These are phyloP conservation scores for Chymomyza costata DNA, from an alignment of 1,140 invertebrate genomes.

Conservation along the genomic window DNA sequence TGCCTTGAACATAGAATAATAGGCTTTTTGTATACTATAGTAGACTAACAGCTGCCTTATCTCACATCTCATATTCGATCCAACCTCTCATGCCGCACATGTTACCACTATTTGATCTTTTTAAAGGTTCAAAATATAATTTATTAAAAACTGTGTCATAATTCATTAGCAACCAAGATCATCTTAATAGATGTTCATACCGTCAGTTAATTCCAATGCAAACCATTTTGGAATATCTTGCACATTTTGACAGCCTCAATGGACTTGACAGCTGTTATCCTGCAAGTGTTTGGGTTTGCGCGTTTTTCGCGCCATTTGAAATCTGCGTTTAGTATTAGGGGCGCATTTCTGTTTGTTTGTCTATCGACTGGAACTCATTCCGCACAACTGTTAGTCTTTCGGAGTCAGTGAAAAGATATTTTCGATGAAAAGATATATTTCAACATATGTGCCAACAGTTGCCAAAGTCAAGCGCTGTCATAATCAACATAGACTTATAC, in stretches of 20 bases:
- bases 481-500: too few relatives aligned
- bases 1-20: too few relatives aligned
- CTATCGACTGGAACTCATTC: neutral
- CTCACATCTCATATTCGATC: too few relatives aligned
- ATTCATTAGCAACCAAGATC: slow-evolving; percentile 42
- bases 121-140: too few relatives aligned
- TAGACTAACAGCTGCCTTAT: too few relatives aligned
- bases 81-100: too few relatives aligned
- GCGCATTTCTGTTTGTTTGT: slow-evolving; percentile 13
- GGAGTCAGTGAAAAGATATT: slow-evolving; percentile 25
- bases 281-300: neutral
- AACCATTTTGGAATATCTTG: slow-evolving; percentile 1
- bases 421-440: slow-evolving; percentile 26
- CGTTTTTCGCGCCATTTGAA: neutral
- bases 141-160: slow-evolving; percentile 58
- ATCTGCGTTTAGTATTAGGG: slow-evolving; percentile 17
- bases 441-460: slow-evolving; percentile 44
- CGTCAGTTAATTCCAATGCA: too few relatives aligned
- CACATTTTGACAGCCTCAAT: slow-evolving; percentile 6
- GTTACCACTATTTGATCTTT: too few relatives aligned
- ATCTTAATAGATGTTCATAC: slow-evolving; percentile 17
- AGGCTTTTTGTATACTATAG: too few relatives aligned
- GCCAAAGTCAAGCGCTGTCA: too few relatives aligned
- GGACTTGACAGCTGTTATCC: slow-evolving; percentile 36
- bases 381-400: slow-evolving; percentile 39